Percentiles rank a stretch among this genome's conserved stretches.
Evolutionary conservation across 2,797 vertebrate genomes (phyloP).

Genomic region (Meriones psammophilus): DNA sequence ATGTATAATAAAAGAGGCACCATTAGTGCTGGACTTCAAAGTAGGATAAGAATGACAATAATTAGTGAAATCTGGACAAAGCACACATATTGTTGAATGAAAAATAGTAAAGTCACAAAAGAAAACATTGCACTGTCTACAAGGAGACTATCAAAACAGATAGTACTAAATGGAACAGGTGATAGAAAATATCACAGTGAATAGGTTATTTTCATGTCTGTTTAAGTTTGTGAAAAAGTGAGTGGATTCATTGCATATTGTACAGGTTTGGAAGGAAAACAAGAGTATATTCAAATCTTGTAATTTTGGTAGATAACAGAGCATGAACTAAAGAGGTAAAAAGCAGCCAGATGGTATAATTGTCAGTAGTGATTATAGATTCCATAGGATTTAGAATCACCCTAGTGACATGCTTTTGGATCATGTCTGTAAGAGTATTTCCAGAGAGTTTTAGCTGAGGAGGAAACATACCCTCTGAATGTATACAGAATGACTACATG

Average conservation of each 20-base stretch:
- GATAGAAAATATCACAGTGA: not conserved
- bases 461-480: not conserved
- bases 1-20: not conserved
- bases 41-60: not conserved
- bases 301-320: not conserved
- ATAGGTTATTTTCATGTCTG: not conserved
- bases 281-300: not conserved
- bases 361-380: not conserved
- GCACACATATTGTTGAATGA: not conserved
- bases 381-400: not conserved
- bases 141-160: not conserved
- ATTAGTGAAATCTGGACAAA: not conserved
- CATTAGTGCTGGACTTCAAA: not conserved
- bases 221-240: not conserved
- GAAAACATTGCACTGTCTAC: not conserved
- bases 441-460: not conserved
- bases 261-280: not conserved
- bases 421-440: no score
- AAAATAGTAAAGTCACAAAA: not conserved
- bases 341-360: not conserved
- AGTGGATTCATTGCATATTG: not conserved
- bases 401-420: not conserved
- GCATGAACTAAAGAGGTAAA: no score
- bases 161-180: not conserved
- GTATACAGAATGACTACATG: not conserved